Evolutionary conservation across 2,113 vertebrate genomes (phyloP).

Genomic region (Tylochromis polylepis): DNA sequence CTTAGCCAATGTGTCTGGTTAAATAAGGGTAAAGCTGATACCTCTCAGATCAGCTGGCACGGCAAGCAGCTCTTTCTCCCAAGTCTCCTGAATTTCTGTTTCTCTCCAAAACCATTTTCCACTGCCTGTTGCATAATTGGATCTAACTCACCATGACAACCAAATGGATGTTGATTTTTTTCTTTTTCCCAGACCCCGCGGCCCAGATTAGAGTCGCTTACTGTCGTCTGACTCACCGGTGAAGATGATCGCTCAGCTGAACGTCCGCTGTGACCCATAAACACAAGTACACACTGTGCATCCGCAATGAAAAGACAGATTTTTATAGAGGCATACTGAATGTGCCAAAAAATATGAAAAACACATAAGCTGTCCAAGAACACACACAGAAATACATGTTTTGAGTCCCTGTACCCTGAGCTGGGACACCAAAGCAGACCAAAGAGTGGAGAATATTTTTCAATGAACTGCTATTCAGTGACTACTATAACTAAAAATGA

Average conservation of each 20-base stretch:
- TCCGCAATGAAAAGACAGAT: background rate
- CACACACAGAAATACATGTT: background rate
- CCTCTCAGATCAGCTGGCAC: slow-evolving; percentile 28
- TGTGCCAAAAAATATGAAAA: background rate
- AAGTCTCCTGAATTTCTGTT: background rate
- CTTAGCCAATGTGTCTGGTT: background rate
- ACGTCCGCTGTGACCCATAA: slow-evolving; percentile 17
- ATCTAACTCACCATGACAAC: slow-evolving; percentile 70
- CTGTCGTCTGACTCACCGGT: slow-evolving; percentile 68
- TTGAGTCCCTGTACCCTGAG: background rate
- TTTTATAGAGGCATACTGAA: background rate
- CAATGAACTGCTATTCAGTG: background rate
- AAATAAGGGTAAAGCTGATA: background rate
- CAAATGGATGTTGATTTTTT: slow-evolving; percentile 43
- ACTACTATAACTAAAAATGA: background rate
- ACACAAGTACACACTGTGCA: background rate
- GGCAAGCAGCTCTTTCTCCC: background rate
- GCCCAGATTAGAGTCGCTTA: slow-evolving; percentile 64
- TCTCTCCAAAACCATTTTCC: slow-evolving; percentile 53
- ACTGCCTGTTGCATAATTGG: slow-evolving; percentile 69
- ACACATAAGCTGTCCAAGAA: background rate
- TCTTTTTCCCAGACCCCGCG: slow-evolving; percentile 37
- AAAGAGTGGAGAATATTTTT: background rate
- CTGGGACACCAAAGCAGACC: background rate
- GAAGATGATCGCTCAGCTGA: slow-evolving; percentile 26